These are phyloP conservation scores for Cantharis lateralis DNA, from an alignment of 2,888 invertebrate species.

Conservation along the genomic window DNA sequence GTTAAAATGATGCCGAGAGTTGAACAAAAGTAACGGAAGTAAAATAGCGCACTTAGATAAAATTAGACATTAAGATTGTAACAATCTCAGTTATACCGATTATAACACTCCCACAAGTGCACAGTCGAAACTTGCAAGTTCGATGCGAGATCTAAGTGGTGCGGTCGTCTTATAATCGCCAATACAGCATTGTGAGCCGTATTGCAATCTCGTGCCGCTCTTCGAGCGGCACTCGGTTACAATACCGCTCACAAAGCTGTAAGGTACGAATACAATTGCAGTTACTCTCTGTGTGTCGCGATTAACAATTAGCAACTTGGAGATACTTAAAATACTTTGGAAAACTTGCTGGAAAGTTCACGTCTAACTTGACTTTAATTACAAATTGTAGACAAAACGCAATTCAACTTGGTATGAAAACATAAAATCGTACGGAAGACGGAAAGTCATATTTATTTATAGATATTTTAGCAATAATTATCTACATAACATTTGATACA, in stretches of 20 bases:
- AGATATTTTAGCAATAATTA: too few species aligned
- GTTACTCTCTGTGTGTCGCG: neutral
- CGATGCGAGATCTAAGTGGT: too few species aligned
- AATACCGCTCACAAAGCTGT: too few species aligned
- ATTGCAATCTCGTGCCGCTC: too few species aligned
- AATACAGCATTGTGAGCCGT: too few species aligned
- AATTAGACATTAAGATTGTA: slow-evolving; percentile 2
- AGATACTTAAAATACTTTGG: slow-evolving; percentile 20
- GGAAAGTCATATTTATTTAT: neutral
- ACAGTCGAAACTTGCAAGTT: too few species aligned
- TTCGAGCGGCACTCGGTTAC: too few species aligned
- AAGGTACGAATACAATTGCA: slow-evolving; percentile 3
- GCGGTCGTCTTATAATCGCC: too few species aligned
- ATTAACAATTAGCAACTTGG: slow-evolving; percentile 17
- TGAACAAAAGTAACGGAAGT: slow-evolving; percentile 1
- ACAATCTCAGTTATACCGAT: neutral
- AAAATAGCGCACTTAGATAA: neutral
- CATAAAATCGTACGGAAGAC: neutral
- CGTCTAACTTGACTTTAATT: slow-evolving; percentile 17
- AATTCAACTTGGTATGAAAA: slow-evolving; percentile 5
- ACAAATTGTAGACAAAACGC: slow-evolving; percentile 18
- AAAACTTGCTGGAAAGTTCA: slow-evolving; percentile 14
- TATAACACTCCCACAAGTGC: too few species aligned
- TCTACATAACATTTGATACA: neutral
- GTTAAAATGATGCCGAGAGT: neutral